Base-by-base conservation (phyloP, 2,888 invertebrate genomes). In the Germaria angustata region DNA sequence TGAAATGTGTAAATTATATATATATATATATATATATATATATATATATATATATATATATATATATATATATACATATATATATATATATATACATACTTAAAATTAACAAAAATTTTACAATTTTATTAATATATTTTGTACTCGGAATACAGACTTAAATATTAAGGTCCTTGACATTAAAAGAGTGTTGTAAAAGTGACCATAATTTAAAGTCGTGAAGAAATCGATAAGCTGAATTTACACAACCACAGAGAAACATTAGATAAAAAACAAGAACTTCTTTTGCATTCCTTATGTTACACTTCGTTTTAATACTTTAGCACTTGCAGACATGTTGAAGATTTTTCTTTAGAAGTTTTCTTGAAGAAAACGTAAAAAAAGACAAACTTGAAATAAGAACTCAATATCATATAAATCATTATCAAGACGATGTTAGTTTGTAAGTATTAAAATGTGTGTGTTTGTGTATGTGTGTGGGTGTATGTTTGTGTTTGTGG, bases 381-480 rank as follows among this genome's bases (percentile, higher is more conserved):
- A 39, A 49, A 49, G 0, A 28, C n/a, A 53, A 65, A 20, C 32
- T 57, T 36, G 11, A 61, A 68, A 59, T 32, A 32, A 57, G 71
- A 81, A 72, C 9, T 77, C 24, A 59, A 57, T 71, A 59, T 32
- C 28, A 11, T 46, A 77, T 81, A 81, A 81, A 77, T 77, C 81
- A 81, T 41, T 44, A 59, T 51, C 34, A 44, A 20, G 22, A 41
- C 32, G 32, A 53, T 44, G 15, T 32, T 11, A 36, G 39, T 53
- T 11, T 28, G 15, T 24, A 15, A 28, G 44, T 46, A 34, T 17
- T 34, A 13, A 9, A 32, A 15, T 34, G 7, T n/a, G 22, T 24
- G 13, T 34, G 46, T 61, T 2, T 17, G 15, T 55, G 32, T 63
- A 1, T 61, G 22, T 46, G 13, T 36, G 36, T 0, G n/a, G n/a